Evolutionary conservation across 2,113 vertebrate genomes (phyloP).

Genomic region (Hippopotamus amphibius): DNA sequence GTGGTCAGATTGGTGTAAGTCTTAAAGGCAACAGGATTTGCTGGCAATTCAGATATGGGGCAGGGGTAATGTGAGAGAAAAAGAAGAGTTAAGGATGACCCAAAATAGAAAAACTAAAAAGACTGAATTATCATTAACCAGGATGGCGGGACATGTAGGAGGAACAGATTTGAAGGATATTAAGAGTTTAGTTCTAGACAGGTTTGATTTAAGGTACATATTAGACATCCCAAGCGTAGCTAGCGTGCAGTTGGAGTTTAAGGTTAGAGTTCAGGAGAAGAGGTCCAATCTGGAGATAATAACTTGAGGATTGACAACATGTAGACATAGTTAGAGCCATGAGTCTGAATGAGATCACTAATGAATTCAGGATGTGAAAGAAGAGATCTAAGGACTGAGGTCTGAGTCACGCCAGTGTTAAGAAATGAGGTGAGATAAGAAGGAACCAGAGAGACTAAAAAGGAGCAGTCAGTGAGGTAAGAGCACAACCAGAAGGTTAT

Average conservation of each 20-base stretch:
- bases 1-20: not conserved
- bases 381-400: not conserved
- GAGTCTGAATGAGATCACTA: not conserved
- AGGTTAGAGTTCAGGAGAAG: not conserved
- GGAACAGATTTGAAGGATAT: not conserved
- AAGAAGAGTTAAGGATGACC: not conserved
- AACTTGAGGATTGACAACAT: not conserved
- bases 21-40: not conserved
- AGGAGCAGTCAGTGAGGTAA: not conserved
- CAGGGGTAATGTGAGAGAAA: not conserved
- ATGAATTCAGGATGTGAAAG: not conserved
- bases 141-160: not conserved
- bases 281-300: not conserved
- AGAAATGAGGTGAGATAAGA: not conserved
- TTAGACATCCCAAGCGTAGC: not conserved
- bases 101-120: not conserved
- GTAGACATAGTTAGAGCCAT: not conserved
- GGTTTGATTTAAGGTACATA: not conserved
- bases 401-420: not conserved
- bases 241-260: not conserved
- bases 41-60: not conserved
- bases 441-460: not conserved
- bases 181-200: constrained; percentile 27
- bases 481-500: not conserved
- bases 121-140: not conserved